Evolutionary conservation across 2,888 invertebrate genomes (phyloP).

Genomic region (Osedax frankpressi): DNA sequence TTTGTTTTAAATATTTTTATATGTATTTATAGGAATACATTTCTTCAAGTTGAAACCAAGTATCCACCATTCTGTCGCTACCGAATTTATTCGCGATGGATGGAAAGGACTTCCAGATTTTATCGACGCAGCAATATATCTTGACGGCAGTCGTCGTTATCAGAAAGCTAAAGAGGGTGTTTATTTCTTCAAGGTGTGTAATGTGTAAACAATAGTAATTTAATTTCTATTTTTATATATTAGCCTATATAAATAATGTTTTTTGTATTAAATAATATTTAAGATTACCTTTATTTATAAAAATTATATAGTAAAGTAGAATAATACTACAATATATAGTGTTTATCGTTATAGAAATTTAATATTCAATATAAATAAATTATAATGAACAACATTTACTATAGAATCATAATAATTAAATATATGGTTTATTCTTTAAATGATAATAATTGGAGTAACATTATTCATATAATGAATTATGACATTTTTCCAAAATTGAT

Average conservation of each 20-base stretch:
- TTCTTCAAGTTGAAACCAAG: neutral
- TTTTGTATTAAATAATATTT: neutral
- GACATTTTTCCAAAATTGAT: too few relatives aligned
- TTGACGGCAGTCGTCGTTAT: neutral
- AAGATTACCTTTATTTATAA: too few relatives aligned
- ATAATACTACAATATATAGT: too few relatives aligned
- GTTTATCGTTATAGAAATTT: too few relatives aligned
- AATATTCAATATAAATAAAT: neutral
- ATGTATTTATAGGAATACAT: neutral
- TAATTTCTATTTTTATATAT: neutral
- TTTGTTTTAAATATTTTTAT: neutral
- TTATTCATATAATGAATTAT: too few relatives aligned
- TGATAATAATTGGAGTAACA: too few relatives aligned
- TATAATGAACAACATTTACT: too few relatives aligned
- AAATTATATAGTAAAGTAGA: too few relatives aligned
- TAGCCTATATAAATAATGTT: neutral
- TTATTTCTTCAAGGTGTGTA: neutral
- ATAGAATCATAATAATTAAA: too few relatives aligned
- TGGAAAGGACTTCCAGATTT: neutral
- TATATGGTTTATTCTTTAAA: too few relatives aligned
- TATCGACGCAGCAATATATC: neutral
- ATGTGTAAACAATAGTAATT: too few relatives aligned
- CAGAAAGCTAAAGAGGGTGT: neutral
- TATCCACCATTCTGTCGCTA: neutral
- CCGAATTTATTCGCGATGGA: neutral